Evolutionary conservation across 1,140 invertebrate genomes (phyloP).

Genomic region (Dryas iulia): DNA sequence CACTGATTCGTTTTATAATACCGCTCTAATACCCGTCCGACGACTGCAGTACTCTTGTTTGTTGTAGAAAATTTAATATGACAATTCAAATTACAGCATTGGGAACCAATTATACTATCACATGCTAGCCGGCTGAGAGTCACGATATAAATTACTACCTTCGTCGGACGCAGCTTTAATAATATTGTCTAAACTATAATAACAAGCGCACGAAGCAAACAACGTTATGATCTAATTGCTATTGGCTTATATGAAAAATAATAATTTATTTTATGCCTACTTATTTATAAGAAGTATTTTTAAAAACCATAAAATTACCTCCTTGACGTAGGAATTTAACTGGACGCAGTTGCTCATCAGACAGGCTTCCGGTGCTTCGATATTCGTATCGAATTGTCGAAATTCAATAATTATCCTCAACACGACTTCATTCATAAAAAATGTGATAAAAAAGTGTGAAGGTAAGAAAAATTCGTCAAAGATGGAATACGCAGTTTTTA

Average conservation of each 20-base stretch:
- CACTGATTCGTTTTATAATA: conserved; percentile 77
- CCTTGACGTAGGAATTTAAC: conserved; percentile 66
- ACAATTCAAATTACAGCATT: conserved; percentile 54
- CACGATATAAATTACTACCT: conserved; percentile 36
- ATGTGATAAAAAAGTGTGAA: conserved; percentile 75
- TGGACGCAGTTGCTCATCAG: conserved; percentile 66
- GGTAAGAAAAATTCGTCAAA: conserved; percentile 71
- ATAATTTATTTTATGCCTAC: neutral
- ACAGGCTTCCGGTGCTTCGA: conserved; percentile 76
- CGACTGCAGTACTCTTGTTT: conserved; percentile 49
- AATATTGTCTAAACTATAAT: conserved; percentile 32
- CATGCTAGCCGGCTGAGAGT: conserved; percentile 27
- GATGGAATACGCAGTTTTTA: conserved; percentile 39
- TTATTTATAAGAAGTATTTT: conserved; percentile 45
- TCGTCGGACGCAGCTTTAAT: conserved; percentile 29
- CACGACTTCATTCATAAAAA: conserved; percentile 80
- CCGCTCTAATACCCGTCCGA: conserved; percentile 61
- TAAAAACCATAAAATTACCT: conserved; percentile 79
- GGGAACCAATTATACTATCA: conserved; percentile 48
- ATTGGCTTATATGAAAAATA: neutral
- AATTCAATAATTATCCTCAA: conserved; percentile 79
- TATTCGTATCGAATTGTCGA: conserved; percentile 78
- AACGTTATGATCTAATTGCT: neutral
- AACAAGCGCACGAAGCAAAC: conserved; percentile 16
- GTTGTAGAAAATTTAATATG: conserved; percentile 54